phyloP scores from a whole-genome alignment of 2,797 vertebrate genomes.

The Enteromius argenteus region DNA sequence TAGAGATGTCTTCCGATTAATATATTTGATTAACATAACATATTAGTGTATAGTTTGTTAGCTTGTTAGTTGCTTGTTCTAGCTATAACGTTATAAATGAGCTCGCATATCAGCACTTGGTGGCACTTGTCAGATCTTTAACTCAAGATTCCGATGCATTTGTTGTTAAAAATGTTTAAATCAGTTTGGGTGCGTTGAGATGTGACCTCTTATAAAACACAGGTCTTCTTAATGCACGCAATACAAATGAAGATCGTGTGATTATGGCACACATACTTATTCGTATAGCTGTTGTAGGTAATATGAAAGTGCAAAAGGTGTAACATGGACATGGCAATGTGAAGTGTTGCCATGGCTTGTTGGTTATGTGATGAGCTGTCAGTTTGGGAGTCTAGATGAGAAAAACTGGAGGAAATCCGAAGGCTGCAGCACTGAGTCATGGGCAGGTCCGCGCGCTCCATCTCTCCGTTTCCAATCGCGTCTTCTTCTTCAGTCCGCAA shows the following conservation, averaged over 20 bases:
- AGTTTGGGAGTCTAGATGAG: slow-evolving; percentile 26
- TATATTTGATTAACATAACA: neutral
- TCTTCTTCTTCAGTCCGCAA: slow-evolving; percentile 8
- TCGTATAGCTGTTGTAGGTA: neutral
- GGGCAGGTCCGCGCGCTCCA: slow-evolving; percentile 31
- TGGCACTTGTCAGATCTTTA: neutral
- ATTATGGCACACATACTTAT: neutral
- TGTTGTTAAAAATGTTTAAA: neutral
- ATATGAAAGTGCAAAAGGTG: neutral
- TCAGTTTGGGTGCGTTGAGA: neutral
- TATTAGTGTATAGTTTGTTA: neutral
- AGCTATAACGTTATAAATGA: neutral
- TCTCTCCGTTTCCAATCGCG: neutral
- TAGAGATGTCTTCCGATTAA: neutral
- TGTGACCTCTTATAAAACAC: neutral
- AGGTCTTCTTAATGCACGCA: neutral
- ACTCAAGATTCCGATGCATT: neutral
- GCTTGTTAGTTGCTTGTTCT: neutral
- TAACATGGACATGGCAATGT: neutral
- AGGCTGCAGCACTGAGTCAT: slow-evolving; percentile 47
- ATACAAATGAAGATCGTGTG: neutral
- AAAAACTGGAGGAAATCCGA: slow-evolving; percentile 22
- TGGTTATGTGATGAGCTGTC: slow-evolving; percentile 21
- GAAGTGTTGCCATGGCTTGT: slow-evolving; percentile 4
- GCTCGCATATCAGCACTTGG: neutral